These are phyloP conservation scores for Parnassius orleans DNA, from an alignment of 2,888 invertebrate genomes.

Conservation along the genomic window DNA sequence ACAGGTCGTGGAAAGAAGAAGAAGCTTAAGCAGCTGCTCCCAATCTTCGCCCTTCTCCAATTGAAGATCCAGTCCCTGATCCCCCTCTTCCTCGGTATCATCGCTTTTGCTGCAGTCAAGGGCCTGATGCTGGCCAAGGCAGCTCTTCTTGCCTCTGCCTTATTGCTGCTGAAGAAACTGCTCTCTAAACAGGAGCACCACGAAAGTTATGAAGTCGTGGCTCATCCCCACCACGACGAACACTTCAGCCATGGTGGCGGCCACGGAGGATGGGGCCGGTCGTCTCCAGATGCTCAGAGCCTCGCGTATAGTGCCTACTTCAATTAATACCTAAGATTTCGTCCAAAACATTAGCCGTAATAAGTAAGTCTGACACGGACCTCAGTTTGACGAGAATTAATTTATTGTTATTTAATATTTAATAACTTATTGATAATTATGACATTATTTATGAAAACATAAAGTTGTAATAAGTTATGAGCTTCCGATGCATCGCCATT, in stretches of 20 bases:
- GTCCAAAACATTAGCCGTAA: constrained; percentile 36
- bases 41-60: constrained; percentile 88
- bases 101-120: constrained; percentile 91
- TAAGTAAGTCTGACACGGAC: constrained; percentile 61
- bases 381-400: constrained; percentile 59
- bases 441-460: constrained; percentile 35
- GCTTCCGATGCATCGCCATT: constrained; percentile 25
- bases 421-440: constrained; percentile 49
- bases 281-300: constrained; percentile 84
- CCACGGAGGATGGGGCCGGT: constrained; percentile 84
- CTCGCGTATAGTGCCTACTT: constrained; percentile 87
- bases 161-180: constrained; percentile 85
- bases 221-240: constrained; percentile 84
- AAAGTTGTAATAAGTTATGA: constrained; percentile 32
- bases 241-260: constrained; percentile 78
- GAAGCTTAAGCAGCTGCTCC: constrained; percentile 87
- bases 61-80: constrained; percentile 89
- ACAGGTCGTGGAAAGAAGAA: constrained; percentile 90
- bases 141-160: constrained; percentile 87
- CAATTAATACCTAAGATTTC: constrained; percentile 63
- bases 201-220: constrained; percentile 89
- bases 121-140: constrained; percentile 92
- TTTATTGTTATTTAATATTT: constrained; percentile 74
- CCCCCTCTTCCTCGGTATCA: constrained; percentile 86
- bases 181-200: constrained; percentile 84